phyloP scores from a whole-genome alignment of 2,888 invertebrate species.

The Drosophila mimetica region DNA sequence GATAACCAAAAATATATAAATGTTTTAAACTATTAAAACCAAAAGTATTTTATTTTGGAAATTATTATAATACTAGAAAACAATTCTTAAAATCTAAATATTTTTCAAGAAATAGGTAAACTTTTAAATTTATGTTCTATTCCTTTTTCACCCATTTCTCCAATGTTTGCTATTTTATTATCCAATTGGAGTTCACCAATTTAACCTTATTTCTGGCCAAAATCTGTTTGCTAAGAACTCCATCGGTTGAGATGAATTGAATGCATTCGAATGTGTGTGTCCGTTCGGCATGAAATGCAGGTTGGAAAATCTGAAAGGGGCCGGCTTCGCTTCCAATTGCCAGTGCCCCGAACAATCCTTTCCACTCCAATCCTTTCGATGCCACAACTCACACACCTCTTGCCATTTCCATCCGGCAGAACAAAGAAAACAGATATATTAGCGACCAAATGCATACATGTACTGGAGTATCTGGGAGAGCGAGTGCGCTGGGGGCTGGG shows the following conservation, averaged over 20 bases:
- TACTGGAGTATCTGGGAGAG: constrained; percentile 27
- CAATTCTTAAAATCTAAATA: too few species aligned
- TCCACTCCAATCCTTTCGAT: constrained; percentile 4
- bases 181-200: neutral
- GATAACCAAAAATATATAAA: too few species aligned
- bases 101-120: too few species aligned
- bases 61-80: too few species aligned
- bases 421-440: constrained; percentile 79
- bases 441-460: constrained; percentile 69
- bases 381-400: constrained; percentile 12
- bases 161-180: too few species aligned
- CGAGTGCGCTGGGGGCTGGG: constrained; percentile 28
- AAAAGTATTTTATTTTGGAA: too few species aligned
- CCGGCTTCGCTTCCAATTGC: constrained; percentile 21
- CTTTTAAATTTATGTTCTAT: too few species aligned
- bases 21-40: too few species aligned
- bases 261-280: neutral
- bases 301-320: constrained; percentile 36
- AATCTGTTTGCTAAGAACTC: constrained; percentile 14
- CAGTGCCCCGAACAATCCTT: constrained; percentile 1
- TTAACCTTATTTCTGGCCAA: neutral
- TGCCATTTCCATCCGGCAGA: constrained; percentile 25
- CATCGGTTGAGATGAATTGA: constrained; percentile 15
- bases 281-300: constrained; percentile 3
- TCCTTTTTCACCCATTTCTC: neutral